Base-by-base conservation (phyloP, 2,797 vertebrate species). In the Taeniopygia guttata region DNA sequence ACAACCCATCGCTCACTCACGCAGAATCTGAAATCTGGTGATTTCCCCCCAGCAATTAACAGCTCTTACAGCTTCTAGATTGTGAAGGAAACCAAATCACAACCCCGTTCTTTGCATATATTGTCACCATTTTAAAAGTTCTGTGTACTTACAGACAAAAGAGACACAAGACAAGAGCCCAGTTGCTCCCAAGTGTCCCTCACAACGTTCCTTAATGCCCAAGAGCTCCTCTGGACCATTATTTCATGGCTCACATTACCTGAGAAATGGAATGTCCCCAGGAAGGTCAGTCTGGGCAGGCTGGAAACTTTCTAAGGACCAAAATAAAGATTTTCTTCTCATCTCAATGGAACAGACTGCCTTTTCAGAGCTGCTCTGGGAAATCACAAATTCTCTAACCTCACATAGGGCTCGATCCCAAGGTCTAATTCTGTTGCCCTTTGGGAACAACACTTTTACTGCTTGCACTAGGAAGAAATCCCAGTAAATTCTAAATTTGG, bases 301-400 rank as follows among this genome's bases (percentile, higher is more conserved):
- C 7, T 38, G 59, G 58, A 89, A 89, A 6, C 16, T 80, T 85
- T 78, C 60, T 46, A 93, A 91, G 67, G 68, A 88, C 43, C 23
- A 56, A 34, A 20, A 55, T 26, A 70, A 59, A 90, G 59, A 29
- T 38, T 60, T 21, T 90, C 84, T 90, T 93, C 68, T 87, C 72
- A 77, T 70, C 48, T 92, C 75, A 77, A 9, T 30, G 52, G 48
- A 93, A 92, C 19, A 80, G 38, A 38, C 54, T 59, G 68, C 78
- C 74, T 89, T 94, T 94, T 79, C 83, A 84, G 40, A 89, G 40
- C n/a, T 89, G 51, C 54, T 91, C 76, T 83, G 78, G 46, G 51
- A 96, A 95, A 68, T 13, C 73, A 78, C 55, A 94, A 95, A 95
- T 94, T 52, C 85, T 92, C 75, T 91, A 83, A 94, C 66, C 70